phyloP scores from a whole-genome alignment of 2,113 vertebrate species.

The Myrmophylax atrothorax region DNA sequence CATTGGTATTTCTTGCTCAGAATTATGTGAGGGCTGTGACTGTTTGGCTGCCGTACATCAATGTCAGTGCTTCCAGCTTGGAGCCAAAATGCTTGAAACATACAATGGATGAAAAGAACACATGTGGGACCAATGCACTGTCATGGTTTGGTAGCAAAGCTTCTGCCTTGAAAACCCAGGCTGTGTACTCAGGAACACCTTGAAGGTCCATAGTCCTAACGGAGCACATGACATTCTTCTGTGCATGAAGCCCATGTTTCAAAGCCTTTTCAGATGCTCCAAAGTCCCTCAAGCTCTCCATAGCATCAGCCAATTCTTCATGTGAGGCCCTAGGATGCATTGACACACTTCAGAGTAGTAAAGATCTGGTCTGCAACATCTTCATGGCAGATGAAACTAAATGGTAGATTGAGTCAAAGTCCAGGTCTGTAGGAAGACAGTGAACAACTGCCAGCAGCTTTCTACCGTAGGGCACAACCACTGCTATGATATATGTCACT shows the following conservation, averaged over 20 bases:
- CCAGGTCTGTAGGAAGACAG: neutral
- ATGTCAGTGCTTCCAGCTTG: neutral
- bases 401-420: neutral
- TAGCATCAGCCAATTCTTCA: neutral
- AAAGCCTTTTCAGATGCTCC: neutral
- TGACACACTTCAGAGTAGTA: neutral
- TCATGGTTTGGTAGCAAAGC: neutral
- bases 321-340: neutral
- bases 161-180: neutral
- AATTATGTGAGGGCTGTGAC: neutral
- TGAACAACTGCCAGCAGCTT: neutral
- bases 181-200: neutral
- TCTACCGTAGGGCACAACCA: neutral
- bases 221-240: neutral
- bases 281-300: neutral
- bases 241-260: neutral
- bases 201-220: neutral
- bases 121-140: neutral
- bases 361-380: neutral
- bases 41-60: neutral
- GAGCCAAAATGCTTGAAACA: neutral
- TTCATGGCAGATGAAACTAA: neutral
- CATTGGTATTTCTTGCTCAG: neutral
- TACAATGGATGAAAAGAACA: rapidly evolving
- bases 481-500: neutral